phyloP scores from a whole-genome alignment of 2,797 vertebrate genomes.

The Borostomias antarcticus region DNA sequence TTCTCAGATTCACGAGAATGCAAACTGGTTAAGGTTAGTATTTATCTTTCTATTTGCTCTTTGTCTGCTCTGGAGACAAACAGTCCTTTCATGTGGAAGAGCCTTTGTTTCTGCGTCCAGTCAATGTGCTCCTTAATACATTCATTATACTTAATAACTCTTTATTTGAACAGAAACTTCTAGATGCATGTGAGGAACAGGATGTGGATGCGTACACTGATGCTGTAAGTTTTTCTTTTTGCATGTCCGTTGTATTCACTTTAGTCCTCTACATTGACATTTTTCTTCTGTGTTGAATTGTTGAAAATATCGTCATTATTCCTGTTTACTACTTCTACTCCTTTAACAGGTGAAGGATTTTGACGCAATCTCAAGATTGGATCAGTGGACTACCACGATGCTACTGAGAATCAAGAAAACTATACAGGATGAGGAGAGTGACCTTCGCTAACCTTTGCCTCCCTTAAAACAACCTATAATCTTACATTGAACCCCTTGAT shows the following conservation, averaged over 20 bases:
- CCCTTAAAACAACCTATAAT: not conserved
- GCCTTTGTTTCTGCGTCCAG: not conserved
- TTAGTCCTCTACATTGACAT: too few relatives aligned
- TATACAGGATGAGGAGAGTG: constrained; percentile 78
- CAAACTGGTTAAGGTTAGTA: constrained; percentile 77
- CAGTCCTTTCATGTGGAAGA: not conserved
- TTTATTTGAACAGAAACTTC: constrained; percentile 70
- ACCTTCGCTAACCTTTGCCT: constrained; percentile 69
- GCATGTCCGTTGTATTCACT: not conserved
- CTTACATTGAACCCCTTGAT: not conserved
- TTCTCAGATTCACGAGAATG: constrained; percentile 82
- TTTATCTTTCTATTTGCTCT: not conserved
- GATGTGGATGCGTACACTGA: constrained; percentile 78
- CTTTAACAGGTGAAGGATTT: constrained; percentile 79
- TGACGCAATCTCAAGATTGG: constrained; percentile 78
- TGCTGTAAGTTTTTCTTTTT: constrained; percentile 66
- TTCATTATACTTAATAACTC: too few relatives aligned
- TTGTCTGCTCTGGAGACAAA: not conserved
- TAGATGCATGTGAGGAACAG: constrained; percentile 81
- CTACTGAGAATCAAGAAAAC: constrained; percentile 81
- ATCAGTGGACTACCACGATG: constrained; percentile 85
- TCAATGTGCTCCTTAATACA: too few relatives aligned
- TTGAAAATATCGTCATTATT: not conserved
- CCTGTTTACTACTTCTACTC: constrained; percentile 5
- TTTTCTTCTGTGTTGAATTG: constrained; percentile 1